Base-by-base conservation (phyloP, 2,113 vertebrate genomes). In the Oncorhynchus gorbuscha region DNA sequence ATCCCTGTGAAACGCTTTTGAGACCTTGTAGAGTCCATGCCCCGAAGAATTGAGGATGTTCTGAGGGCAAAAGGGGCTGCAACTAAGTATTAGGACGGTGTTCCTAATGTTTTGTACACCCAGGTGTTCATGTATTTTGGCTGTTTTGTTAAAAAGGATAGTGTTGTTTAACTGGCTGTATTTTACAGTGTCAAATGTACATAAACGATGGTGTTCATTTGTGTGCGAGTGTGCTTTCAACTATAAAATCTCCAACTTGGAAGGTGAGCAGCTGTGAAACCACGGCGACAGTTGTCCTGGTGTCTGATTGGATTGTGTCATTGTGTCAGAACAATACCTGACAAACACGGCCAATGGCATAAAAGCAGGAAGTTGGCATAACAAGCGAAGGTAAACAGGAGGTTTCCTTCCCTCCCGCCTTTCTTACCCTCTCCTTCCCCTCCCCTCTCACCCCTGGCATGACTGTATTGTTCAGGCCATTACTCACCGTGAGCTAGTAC, bases 351-450 rank as follows among this genome's bases (percentile, higher is more conserved):
- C 78, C 5, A 59, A 22, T 70, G 78, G 83, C 73, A 90, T 88
- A 90, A 91, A 88, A 87, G 88, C 89, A 92, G 91, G 89, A 92
- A 90, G 81, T 69, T 75, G 81, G 83, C 85, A 85, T 73, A 49
- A 75, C 51, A 12, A 70, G 79, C 75, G 48, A 86, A 86, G 76
- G 81, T 88, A 88, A 92, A 90, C 86, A 87, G 30, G 77, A 18
- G 32, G 61, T 82, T 88, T 89, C 84, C 88, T 77, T 68, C 80
- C 24, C 13, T 68, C 6, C 14, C 18, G 13, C 55, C 20, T 20
- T 20, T 20, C 55, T 20, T 8, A 4, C 55, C 55, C 55, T 4
- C 18, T 7, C 55, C 55, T 18, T 20, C 55, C 55, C 55, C 65
- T 30, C 28, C 32, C 16, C 8, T 16, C 18, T 71, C 51, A 76